Evolutionary conservation across 1,140 invertebrate genomes (phyloP), one percentile per base, ranked within the genome.

Genomic region (Centruroides sculpturatus): DNA sequence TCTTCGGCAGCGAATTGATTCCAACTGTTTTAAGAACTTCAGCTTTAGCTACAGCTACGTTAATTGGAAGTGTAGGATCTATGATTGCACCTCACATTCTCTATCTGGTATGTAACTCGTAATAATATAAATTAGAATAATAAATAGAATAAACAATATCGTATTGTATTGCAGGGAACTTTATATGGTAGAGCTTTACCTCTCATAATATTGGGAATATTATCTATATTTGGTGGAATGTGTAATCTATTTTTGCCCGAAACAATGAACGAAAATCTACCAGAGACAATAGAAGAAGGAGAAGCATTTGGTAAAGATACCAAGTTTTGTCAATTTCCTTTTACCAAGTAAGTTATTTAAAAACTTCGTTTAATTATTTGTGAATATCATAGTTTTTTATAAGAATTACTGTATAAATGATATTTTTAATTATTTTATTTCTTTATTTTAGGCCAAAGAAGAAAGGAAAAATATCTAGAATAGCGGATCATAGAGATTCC

Each of bases 71-170:
- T 11, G 75, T 83, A 35, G 82, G 82, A 0, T 71, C 84, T 3
- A 70, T 85, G 35, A 76, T 80, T 1, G 81, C 82, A 60, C 83
- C 83, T 1, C 85, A 85, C 69, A 84, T 87, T 63, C 79, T 85
- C 4, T 76, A 82, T 60, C 71, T 86, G 74, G 85, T 78, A 66
- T 34, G 8, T 49, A 12, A n/a, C 35, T 4, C 13, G n/a, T 49
- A 9, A 23, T 35, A 23, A 49, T 58, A 58, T 49, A n/a, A 58
- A 9, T 12, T 49, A 49, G 35, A 49, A 11, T 49, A 7, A 10
- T 8, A 34, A 53, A 12, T 53, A n/a, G 61, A 68, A 6, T 64
- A 60, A 35, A 63, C 23, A 23, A 23, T 23, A 23, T 23, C 62
- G 48, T 66, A 51, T 51, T 68, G 59, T 41, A n/a, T 55, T 49